These are phyloP conservation scores for Anguilla marmorata DNA, from an alignment of 2,797 vertebrate genomes.

Conservation along the genomic window DNA sequence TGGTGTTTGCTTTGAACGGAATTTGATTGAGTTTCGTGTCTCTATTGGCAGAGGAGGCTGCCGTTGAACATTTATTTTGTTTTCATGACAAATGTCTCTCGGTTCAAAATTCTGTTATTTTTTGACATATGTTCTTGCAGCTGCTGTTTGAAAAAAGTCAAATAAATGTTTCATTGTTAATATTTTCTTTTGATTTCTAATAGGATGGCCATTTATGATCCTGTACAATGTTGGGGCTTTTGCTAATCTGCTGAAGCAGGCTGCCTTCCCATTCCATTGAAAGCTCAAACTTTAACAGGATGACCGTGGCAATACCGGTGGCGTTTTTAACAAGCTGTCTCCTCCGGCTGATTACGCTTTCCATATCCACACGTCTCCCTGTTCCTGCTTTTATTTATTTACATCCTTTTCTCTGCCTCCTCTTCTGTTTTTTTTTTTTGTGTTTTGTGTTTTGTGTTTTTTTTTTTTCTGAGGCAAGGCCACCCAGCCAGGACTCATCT, in stretches of 20 bases:
- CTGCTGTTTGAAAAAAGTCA: background rate
- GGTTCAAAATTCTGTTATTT: background rate
- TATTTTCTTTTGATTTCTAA: background rate
- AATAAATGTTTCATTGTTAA: background rate
- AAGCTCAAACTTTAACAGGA: slow-evolving; percentile 11
- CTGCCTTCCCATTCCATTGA: slow-evolving; percentile 13
- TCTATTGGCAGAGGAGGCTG: background rate
- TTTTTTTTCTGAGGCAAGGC: slow-evolving; percentile 19
- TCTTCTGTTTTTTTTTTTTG: slow-evolving; percentile 11
- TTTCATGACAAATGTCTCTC: background rate
- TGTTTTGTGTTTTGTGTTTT: no score
- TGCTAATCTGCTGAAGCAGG: background rate
- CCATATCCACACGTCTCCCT: slow-evolving; percentile 13
- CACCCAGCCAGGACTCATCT: slow-evolving; percentile 40
- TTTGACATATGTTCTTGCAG: background rate
- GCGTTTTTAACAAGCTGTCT: slow-evolving; percentile 15
- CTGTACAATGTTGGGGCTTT: background rate
- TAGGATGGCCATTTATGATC: background rate
- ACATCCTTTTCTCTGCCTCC: slow-evolving; percentile 8
- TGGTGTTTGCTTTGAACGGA: background rate
- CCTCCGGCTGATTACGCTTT: background rate
- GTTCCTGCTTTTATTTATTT: slow-evolving; percentile 14
- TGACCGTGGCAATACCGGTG: background rate
- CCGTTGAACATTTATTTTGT: background rate
- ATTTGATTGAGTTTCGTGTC: background rate